Evolutionary conservation across 2,797 vertebrate species (phyloP).

Genomic region (Rhinatrema bivittatum): DNA sequence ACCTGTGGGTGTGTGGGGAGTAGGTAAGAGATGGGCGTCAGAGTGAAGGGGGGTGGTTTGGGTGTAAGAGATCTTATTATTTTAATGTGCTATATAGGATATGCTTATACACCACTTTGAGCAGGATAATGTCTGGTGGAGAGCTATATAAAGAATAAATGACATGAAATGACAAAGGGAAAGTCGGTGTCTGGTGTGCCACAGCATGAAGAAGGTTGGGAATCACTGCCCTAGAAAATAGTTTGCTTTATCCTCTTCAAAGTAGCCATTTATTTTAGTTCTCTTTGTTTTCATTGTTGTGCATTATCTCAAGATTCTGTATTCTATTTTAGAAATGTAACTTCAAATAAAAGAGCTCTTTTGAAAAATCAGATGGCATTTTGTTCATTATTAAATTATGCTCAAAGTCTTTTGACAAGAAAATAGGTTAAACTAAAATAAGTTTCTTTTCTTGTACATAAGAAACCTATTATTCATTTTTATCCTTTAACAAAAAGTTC

Average conservation of each 20-base stretch:
- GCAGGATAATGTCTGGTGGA: no score
- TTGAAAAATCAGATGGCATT: slow-evolving; percentile 50
- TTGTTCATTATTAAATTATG: slow-evolving; percentile 57
- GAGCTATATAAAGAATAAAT: no score
- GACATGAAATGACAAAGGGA: no score
- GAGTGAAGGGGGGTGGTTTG: no score
- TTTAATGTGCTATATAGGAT: no score
- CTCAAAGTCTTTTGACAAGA: slow-evolving; percentile 64
- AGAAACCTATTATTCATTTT: slow-evolving; percentile 58
- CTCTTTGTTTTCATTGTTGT: neutral
- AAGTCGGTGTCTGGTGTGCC: no score
- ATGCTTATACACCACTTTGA: no score
- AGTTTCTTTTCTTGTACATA: slow-evolving; percentile 45
- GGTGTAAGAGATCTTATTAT: no score
- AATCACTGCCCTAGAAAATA: slow-evolving; percentile 8
- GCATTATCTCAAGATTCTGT: slow-evolving; percentile 33
- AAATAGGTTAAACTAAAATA: slow-evolving; percentile 56
- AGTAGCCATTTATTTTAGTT: neutral
- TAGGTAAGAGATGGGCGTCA: no score
- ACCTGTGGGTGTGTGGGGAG: no score
- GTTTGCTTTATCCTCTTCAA: slow-evolving; percentile 5
- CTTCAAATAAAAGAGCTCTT: slow-evolving; percentile 43
- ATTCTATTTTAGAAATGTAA: slow-evolving; percentile 38
- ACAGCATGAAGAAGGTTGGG: no score
- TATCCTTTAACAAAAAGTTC: slow-evolving; percentile 31